Evolutionary conservation across 2,113 vertebrate species (phyloP), one percentile per base, ranked within the genome.

Genomic region (Gasterosteus nipponicus): DNA sequence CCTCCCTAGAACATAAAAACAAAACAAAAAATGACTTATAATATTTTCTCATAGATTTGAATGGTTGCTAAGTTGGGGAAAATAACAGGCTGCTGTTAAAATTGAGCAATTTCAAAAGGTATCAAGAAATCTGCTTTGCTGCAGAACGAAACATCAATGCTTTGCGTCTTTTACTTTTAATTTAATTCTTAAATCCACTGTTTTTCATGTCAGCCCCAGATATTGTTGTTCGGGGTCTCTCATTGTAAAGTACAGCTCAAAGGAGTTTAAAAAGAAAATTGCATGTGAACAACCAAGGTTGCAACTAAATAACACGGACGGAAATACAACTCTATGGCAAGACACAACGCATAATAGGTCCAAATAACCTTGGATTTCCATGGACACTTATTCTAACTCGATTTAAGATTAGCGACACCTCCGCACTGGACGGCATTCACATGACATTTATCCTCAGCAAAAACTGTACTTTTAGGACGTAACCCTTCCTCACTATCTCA

Each of bases 401-500:
- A 14, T 62, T 44, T 67, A 10, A 70, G 5, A 80, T 66, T 7
- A 56, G 31, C 51, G 59, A 54, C 54, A 77, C 19, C 29, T 41
- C 53, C 53, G 3, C 69, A 77, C 41, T 69, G 14, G 12, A 46
- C 73, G 42, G 38, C n/a, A 10, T 39, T 58, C 46, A 70, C 33
- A 76, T 79, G 54, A 54, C 66, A 68, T 82, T 64, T 76, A 46
- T 88, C 75, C 69, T 78, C 38, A 56, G 14, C 42, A 62, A 69
- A 77, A 73, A 57, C 29, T 9, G 41, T 38, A 58, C 61, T 53
- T 56, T 56, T 59, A 9, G 26, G 35, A 73, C 65, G 77, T 78
- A 80, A 69, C 69, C 66, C 75, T 82, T 81, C 75, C 81, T 83
- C 83, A 79, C 57, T 10, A 46, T 74, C 82, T 87, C 81, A 88